Conservation (phyloP, 1,140 invertebrate genomes). For the Pemphigus obesinymphae region DNA sequence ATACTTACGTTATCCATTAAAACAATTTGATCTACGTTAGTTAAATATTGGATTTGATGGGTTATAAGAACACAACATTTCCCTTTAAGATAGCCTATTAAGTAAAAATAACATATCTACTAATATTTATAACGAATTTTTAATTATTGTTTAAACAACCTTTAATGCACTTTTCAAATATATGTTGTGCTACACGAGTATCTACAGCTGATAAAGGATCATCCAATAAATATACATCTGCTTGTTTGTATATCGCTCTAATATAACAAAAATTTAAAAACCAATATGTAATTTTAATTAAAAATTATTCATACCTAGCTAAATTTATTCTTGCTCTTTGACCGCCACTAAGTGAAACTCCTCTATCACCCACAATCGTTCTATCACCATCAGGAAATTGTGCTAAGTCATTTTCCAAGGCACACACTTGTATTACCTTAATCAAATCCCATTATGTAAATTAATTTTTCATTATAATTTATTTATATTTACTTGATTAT, state of each 20-base stretch:
- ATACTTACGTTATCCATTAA: constrained; percentile 74
- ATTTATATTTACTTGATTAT: constrained; percentile 63
- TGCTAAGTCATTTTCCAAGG: constrained; percentile 70
- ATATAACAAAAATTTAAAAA: no score
- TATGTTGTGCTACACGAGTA: constrained; percentile 69
- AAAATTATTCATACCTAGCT: constrained; percentile 55
- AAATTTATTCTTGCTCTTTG: constrained; percentile 85
- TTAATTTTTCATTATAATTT: no score
- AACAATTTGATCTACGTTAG: constrained; percentile 68
- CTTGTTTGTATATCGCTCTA: constrained; percentile 52
- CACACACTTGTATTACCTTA: constrained; percentile 55
- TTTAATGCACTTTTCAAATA: constrained; percentile 69
- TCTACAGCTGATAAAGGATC: constrained; percentile 80
- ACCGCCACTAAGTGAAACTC: constrained; percentile 74
- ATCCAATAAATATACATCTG: constrained; percentile 74
- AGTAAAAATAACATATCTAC: not conserved
- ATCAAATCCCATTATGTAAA: no score
- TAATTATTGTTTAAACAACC: constrained; percentile 44
- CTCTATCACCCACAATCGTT: constrained; percentile 83
- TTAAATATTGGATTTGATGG: constrained; percentile 77
- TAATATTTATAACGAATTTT: not conserved
- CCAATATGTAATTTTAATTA: no score
- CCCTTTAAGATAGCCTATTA: constrained; percentile 52
- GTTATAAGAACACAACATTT: constrained; percentile 75
- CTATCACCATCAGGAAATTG: constrained; percentile 71